phyloP scores from a whole-genome alignment of 2,797 vertebrate species.

The Dallia pectoralis region DNA sequence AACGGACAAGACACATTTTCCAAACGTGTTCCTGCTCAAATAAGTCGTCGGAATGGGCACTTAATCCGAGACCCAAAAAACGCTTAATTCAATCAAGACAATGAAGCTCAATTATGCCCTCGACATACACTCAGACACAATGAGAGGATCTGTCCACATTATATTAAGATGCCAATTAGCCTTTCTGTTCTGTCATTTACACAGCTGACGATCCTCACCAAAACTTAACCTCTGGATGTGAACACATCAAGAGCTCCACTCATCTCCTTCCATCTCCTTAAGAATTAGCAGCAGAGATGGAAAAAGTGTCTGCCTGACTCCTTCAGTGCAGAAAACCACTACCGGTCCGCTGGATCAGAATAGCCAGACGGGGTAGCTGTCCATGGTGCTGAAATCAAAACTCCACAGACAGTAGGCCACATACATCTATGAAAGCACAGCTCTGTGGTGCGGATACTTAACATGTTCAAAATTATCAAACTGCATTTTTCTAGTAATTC shows the following conservation, averaged over 20 bases:
- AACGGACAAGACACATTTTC: constrained; percentile 65
- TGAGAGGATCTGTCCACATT: constrained; percentile 67
- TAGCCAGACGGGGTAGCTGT: neutral
- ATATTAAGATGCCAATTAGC: constrained; percentile 71
- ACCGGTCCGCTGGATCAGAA: neutral
- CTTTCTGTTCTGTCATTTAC: constrained; percentile 66
- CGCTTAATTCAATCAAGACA: constrained; percentile 75
- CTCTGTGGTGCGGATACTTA: too few species aligned
- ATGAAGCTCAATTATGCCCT: constrained; percentile 73
- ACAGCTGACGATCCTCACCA: constrained; percentile 58
- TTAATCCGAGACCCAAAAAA: constrained; percentile 70
- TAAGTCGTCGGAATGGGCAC: constrained; percentile 56
- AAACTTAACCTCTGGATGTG: constrained; percentile 41
- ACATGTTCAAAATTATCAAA: too few species aligned
- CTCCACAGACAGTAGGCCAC: neutral
- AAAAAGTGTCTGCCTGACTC: constrained; percentile 15
- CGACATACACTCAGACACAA: constrained; percentile 68
- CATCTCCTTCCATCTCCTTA: constrained; percentile 35
- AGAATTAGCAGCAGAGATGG: constrained; percentile 33
- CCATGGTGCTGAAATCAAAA: constrained; percentile 1
- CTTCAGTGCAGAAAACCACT: neutral
- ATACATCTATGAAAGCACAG: neutral
- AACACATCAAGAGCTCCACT: constrained; percentile 40
- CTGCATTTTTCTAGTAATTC: neutral
- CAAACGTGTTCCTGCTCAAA: constrained; percentile 66